phyloP scores from a whole-genome alignment of 2,888 invertebrate genomes.

The Perizoma flavofasciatum region DNA sequence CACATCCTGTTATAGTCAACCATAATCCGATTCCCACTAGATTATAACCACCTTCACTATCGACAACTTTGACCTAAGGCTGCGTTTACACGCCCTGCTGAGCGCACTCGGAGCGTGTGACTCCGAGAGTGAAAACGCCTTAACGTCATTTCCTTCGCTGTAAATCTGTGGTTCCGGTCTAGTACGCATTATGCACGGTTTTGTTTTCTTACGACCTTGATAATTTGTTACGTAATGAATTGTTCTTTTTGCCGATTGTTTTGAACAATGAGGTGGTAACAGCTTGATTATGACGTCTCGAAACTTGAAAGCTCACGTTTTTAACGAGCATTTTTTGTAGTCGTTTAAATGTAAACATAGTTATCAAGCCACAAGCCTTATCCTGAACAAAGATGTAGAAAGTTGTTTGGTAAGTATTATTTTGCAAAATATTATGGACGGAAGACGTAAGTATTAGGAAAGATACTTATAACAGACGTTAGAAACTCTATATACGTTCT shows the following conservation, averaged over 20 bases:
- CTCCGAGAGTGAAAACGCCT: slow-evolving; percentile 71
- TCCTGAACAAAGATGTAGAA: not conserved
- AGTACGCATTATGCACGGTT: slow-evolving; percentile 70
- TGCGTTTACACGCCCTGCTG: slow-evolving; percentile 65
- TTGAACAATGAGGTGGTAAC: slow-evolving; percentile 19
- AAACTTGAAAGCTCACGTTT: slow-evolving; percentile 20
- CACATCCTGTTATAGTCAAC: slow-evolving; percentile 28
- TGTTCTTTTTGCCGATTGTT: slow-evolving; percentile 41
- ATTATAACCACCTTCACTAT: slow-evolving; percentile 23
- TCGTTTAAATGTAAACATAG: not conserved
- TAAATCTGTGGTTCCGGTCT: slow-evolving; percentile 64
- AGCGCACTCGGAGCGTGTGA: slow-evolving; percentile 58
- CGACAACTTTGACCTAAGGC: slow-evolving; percentile 47
- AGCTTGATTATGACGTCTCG: slow-evolving; percentile 17
- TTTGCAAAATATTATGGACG: not conserved
- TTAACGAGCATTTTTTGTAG: not conserved
- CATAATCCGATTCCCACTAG: slow-evolving; percentile 26
- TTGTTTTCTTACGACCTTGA: slow-evolving; percentile 74
- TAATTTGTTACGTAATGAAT: slow-evolving; percentile 56
- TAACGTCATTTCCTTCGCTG: slow-evolving; percentile 69
- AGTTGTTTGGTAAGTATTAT: not conserved
- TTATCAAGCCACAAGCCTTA: not conserved
- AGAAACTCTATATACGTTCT: no score
- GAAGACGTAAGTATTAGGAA: no score
- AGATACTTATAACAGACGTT: no score